Percentiles rank a stretch among this genome's conserved stretches.
Evolutionary conservation across 1,140 invertebrate genomes (phyloP).

Genomic region (Melanaphis sacchari): DNA sequence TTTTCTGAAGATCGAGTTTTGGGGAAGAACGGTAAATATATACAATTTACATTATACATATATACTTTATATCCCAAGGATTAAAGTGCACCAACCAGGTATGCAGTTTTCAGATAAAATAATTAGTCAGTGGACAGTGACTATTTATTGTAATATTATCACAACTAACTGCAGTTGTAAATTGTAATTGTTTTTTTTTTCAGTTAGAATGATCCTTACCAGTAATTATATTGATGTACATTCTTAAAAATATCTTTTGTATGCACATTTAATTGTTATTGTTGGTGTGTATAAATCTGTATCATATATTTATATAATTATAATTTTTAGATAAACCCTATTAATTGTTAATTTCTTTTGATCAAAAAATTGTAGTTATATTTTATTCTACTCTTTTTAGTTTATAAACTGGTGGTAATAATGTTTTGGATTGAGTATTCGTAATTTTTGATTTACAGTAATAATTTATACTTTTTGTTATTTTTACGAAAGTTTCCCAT

Average conservation of each 20-base stretch:
- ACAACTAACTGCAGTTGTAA: background rate
- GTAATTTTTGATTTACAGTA: background rate
- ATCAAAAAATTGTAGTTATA: background rate
- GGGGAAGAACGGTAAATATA: background rate
- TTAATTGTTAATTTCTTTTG: background rate
- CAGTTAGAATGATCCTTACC: too few species aligned
- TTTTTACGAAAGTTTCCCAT: too few species aligned
- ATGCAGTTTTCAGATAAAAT: slow-evolving; percentile 53
- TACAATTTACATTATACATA: background rate
- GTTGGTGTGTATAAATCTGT: background rate
- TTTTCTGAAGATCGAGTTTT: background rate
- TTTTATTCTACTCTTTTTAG: background rate
- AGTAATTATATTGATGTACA: background rate
- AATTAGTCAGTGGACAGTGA: slow-evolving; percentile 30
- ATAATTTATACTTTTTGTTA: background rate
- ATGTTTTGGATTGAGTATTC: background rate
- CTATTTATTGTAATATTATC: background rate
- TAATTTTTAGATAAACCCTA: background rate
- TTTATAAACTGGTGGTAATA: background rate
- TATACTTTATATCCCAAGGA: background rate
- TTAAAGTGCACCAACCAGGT: background rate
- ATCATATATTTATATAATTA: background rate
- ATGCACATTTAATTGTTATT: background rate
- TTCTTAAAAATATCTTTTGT: background rate
- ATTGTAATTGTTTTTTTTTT: slow-evolving; percentile 17